Base-by-base conservation (phyloP, 1,140 invertebrate species). In the Maconellicoccus hirsutus region DNA sequence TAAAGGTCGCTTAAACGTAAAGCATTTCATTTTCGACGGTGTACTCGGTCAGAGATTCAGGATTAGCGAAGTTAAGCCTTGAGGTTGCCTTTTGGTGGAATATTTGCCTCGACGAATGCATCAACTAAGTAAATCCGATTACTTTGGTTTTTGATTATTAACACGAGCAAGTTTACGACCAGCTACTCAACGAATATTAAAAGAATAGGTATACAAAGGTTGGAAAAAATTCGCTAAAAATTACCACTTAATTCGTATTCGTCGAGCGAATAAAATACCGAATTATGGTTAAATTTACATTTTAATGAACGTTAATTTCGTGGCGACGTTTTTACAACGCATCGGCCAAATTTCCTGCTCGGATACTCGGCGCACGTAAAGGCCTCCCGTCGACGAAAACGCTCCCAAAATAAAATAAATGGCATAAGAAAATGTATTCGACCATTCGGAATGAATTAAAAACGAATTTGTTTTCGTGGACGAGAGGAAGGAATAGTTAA, bases 371-470 rank as follows among this genome's bases (percentile, higher is more conserved):
- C 12, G 29, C 12, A 12, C n/a, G 29, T 33, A 12, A 33, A 33
- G 4, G 29, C 29, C 29, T 33, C 29, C 4, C 29, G 29, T 33
- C 12, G 29, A 33, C 4, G 16, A 19, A 52, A 52, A 52, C 4
- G 12, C 6, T 38, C 42, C 42, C n/a, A 16, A 6, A 52, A 52
- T 16, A 52, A 14, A 52, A 16, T 52, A 52, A 3, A 52, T 52
- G 29, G 29, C 29, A 12, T 52, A 52, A 19, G 42, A 52, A 14
- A 52, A 19, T 52, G 42, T 6, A 52, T 52, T 52, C 42, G n/a
- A 19, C 42, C 42, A 52, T 52, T 52, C 42, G 42, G 42, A 52
- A 52, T 52, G 42, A 52, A 52, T 52, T 52, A 52, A 52, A 52
- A 52, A 52, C n/a, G n/a, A 52, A 52, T 52, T 52, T 52, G 12